phyloP scores from a whole-genome alignment of 2,797 vertebrate genomes.

The Lagorchestes hirsutus region DNA sequence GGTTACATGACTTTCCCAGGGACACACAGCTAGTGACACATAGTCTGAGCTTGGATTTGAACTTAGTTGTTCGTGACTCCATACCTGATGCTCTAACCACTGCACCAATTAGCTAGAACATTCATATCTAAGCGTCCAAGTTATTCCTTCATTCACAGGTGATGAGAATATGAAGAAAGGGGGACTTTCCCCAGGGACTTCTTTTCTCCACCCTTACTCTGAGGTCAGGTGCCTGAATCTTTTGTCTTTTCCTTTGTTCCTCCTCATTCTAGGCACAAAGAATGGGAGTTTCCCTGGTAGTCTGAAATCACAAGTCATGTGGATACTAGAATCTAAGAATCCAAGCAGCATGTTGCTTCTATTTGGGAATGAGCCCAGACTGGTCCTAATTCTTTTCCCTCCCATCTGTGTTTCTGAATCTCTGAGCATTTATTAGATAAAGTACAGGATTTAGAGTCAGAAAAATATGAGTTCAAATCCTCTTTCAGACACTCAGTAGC shows the following conservation, averaged over 20 bases:
- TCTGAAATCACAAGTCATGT: background rate
- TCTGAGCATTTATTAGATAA: background rate
- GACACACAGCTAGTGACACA: no score
- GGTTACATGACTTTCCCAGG: no score
- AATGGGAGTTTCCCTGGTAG: background rate
- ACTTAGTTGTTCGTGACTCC: no score
- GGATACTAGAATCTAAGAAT: background rate
- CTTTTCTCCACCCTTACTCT: no score
- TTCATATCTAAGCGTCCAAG: no score
- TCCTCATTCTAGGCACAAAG: background rate
- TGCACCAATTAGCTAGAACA: no score
- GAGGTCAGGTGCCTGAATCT: background rate
- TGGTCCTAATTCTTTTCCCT: background rate
- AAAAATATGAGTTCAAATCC: background rate
- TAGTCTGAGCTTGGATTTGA: no score
- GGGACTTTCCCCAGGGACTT: no score
- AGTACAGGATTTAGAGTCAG: background rate
- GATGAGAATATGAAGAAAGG: no score
- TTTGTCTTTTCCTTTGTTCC: background rate
- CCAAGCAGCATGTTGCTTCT: background rate
- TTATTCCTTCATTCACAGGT: no score
- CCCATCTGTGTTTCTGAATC: background rate
- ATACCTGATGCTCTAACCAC: no score
- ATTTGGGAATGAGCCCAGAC: background rate
- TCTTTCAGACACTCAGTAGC: background rate